Evolutionary conservation across 2,888 invertebrate species (phyloP).

Genomic region (Empis livida): DNA sequence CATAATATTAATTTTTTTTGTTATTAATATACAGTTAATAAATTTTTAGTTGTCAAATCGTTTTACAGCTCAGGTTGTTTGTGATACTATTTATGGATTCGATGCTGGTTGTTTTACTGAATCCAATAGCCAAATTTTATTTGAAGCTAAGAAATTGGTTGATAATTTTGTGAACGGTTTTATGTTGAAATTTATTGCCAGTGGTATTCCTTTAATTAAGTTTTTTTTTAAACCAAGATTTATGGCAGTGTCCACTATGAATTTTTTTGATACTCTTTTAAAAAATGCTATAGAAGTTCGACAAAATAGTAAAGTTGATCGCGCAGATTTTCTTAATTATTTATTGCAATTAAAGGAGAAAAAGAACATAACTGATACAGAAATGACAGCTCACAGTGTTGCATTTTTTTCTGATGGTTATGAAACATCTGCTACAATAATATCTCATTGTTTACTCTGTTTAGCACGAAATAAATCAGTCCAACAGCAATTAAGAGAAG

Average conservation of each 20-base stretch:
- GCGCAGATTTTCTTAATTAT: constrained; percentile 28
- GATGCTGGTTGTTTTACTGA: constrained; percentile 32
- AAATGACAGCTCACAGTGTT: constrained; percentile 24
- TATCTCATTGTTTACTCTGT: constrained; percentile 22
- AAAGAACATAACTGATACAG: constrained; percentile 16
- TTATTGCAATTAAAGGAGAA: constrained; percentile 25
- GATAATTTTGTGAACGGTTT: constrained; percentile 12
- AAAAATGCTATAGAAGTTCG: constrained; percentile 21
- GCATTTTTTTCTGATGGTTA: constrained; percentile 32
- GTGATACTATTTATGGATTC: constrained; percentile 36
- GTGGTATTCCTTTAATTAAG: constrained; percentile 9
- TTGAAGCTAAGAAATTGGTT: constrained; percentile 23
- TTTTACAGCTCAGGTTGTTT: constrained; percentile 36
- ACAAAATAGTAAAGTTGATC: constrained; percentile 16
- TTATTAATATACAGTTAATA: background rate
- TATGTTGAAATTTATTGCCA: background rate
- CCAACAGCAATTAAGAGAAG: constrained; percentile 23
- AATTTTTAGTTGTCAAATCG: constrained; percentile 22
- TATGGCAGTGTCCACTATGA: constrained; percentile 44
- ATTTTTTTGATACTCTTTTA: constrained; percentile 23
- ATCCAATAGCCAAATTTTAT: constrained; percentile 21
- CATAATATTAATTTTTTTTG: too few species aligned
- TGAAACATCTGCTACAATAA: constrained; percentile 26
- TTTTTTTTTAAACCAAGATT: constrained; percentile 19
- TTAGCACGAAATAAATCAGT: constrained; percentile 9